These are phyloP conservation scores for Caenorhabditis inopinata DNA, from an alignment of 1,140 invertebrate species.

Conservation along the genomic window DNA sequence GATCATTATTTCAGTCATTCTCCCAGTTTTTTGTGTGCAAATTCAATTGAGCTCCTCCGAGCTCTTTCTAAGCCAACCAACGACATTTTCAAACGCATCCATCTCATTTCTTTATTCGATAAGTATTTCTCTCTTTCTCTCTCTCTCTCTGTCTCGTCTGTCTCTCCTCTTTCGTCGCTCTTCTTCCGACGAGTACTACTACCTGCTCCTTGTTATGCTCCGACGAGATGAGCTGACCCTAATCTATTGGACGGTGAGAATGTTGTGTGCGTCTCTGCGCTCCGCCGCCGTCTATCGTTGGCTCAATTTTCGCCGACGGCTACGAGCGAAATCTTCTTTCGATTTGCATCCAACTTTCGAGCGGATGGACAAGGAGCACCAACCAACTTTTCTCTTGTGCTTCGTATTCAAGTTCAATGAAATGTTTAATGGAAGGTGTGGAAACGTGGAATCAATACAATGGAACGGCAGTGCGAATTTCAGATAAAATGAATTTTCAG, in stretches of 20 bases:
- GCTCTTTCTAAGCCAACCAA: too few relatives aligned
- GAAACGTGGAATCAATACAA: too few relatives aligned
- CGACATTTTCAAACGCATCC: too few relatives aligned
- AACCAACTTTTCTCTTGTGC: not conserved
- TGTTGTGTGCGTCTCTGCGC: not conserved
- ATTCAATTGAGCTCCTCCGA: too few relatives aligned
- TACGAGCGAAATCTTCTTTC: slow-evolving; percentile 17
- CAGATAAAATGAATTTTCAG: too few relatives aligned
- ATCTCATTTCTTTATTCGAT: too few relatives aligned
- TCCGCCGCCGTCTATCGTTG: not conserved
- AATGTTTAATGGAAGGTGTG: too few relatives aligned
- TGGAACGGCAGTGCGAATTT: too few relatives aligned
- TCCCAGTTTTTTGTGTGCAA: too few relatives aligned
- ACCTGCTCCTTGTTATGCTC: not conserved
- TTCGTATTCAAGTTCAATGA: not conserved
- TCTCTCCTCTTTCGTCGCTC: not conserved
- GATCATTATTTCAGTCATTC: too few relatives aligned
- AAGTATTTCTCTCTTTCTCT: not conserved
- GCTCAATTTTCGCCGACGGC: not conserved
- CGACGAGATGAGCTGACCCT: not conserved
- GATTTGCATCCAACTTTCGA: not conserved
- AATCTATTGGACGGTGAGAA: slow-evolving; percentile 6
- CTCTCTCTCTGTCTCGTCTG: not conserved
- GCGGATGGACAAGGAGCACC: not conserved
- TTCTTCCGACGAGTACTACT: not conserved